These are phyloP conservation scores for Sialis lutaria DNA, from an alignment of 2,888 invertebrate species.

Conservation along the genomic window DNA sequence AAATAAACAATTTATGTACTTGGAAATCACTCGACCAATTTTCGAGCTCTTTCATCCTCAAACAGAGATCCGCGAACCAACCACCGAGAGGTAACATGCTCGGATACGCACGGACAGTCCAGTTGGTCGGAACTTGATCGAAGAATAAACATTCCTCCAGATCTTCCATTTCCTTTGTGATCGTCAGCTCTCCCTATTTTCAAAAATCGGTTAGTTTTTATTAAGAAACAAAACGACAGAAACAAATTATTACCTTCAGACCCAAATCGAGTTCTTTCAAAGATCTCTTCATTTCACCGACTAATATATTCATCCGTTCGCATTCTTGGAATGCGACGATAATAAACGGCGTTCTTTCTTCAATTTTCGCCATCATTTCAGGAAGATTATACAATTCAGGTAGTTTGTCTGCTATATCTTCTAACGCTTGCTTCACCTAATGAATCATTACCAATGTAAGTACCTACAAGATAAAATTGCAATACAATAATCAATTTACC, in stretches of 20 bases:
- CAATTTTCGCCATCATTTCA: conserved; percentile 72
- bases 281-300: conserved; percentile 63
- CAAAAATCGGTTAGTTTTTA: background rate
- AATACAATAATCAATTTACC: conserved; percentile 23
- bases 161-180: conserved; percentile 82
- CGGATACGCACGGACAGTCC: conserved; percentile 80
- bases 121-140: conserved; percentile 73
- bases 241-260: conserved; percentile 44
- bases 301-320: conserved; percentile 83
- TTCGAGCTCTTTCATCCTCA: conserved; percentile 64
- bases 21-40: conserved; percentile 78
- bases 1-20: conserved; percentile 21
- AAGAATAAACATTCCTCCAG: conserved; percentile 72
- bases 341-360: conserved; percentile 79
- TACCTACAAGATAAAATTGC: background rate
- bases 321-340: conserved; percentile 89
- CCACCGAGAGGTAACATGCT: conserved; percentile 64
- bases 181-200: conserved; percentile 72
- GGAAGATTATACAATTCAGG: conserved; percentile 75
- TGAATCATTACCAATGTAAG: conserved; percentile 6
- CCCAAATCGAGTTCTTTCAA: conserved; percentile 76
- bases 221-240: background rate
- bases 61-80: conserved; percentile 77
- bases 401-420: conserved; percentile 75
- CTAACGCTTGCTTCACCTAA: conserved; percentile 54